Conservation (phyloP, 2,888 invertebrate genomes). For the Keiferia lycopersicella region DNA sequence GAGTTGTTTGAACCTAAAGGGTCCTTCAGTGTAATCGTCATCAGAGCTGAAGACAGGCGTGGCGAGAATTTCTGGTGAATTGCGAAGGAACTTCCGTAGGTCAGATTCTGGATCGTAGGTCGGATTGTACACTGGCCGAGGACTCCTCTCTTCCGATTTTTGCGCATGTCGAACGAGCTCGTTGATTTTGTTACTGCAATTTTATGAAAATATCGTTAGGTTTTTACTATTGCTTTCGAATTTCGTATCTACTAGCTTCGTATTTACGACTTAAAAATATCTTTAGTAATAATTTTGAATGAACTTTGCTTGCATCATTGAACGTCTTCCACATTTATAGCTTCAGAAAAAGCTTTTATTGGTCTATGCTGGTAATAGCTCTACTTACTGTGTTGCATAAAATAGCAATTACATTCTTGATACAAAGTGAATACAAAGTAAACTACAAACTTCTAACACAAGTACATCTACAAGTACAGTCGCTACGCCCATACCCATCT, state of each 20-base stretch:
- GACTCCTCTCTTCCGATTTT: slow-evolving; percentile 55
- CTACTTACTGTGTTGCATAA: too few species aligned
- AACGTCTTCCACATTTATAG: too few species aligned
- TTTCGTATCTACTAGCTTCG: not conserved
- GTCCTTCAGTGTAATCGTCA: slow-evolving; percentile 82
- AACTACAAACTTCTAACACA: not conserved
- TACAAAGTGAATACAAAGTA: not conserved
- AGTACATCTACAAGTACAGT: not conserved
- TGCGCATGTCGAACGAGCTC: slow-evolving; percentile 71
- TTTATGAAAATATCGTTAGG: slow-evolving; percentile 8
- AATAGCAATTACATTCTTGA: too few species aligned
- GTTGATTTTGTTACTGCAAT: slow-evolving; percentile 73
- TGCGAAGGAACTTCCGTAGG: slow-evolving; percentile 71
- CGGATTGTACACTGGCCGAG: slow-evolving; percentile 58
- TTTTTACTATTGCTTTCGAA: not conserved
- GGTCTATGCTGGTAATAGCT: too few species aligned
- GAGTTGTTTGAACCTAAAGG: slow-evolving; percentile 85
- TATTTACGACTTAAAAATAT: too few species aligned
- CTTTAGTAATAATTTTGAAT: too few species aligned
- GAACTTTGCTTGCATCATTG: too few species aligned
- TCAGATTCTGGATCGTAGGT: slow-evolving; percentile 72
- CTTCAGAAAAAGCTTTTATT: too few species aligned
- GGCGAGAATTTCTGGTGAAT: slow-evolving; percentile 73
- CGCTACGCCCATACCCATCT: slow-evolving; percentile 53
- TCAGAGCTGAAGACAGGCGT: slow-evolving; percentile 73